Percentiles rank a stretch among this genome's conserved stretches.
Conservation (phyloP, 2,888 invertebrate species). For the Phyllotreta cruciferae region DNA sequence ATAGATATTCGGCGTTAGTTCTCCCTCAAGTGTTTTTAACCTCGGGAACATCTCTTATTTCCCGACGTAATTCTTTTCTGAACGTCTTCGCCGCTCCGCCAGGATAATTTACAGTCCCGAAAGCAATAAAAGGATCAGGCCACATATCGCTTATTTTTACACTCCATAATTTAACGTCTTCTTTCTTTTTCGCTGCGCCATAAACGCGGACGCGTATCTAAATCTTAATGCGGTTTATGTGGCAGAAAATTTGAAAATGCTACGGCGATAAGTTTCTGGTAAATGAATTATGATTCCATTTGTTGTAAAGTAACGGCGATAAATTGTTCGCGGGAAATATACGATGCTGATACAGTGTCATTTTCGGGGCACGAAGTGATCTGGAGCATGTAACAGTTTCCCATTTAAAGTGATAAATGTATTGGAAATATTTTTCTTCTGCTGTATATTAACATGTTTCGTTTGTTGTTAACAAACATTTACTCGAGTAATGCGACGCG, state of each 20-base stretch:
- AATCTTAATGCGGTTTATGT: slow-evolving; percentile 57
- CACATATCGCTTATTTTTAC: slow-evolving; percentile 59
- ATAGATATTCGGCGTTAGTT: slow-evolving; percentile 29
- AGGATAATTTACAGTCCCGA: slow-evolving; percentile 53
- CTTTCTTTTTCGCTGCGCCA: slow-evolving; percentile 44
- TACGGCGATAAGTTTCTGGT: slow-evolving; percentile 46
- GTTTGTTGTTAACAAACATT: too few species aligned
- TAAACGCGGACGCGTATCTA: slow-evolving; percentile 49
- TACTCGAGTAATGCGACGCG: too few species aligned
- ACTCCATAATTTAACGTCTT: slow-evolving; percentile 57
- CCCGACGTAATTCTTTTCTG: slow-evolving; percentile 45
- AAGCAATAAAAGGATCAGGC: slow-evolving; percentile 57
- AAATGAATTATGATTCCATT: slow-evolving; percentile 50
- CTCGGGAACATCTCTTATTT: slow-evolving; percentile 42
- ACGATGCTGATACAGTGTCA: slow-evolving; percentile 30
- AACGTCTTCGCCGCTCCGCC: slow-evolving; percentile 43
- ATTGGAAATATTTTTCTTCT: slow-evolving; percentile 8
- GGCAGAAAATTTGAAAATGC: slow-evolving; percentile 57
- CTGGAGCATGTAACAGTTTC: slow-evolving; percentile 26
- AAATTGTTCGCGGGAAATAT: slow-evolving; percentile 29
- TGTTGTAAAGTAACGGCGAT: slow-evolving; percentile 29
- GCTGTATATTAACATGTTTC: slow-evolving; percentile 1
- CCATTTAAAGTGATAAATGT: slow-evolving; percentile 30
- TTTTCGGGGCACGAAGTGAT: slow-evolving; percentile 26
- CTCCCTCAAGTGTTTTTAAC: slow-evolving; percentile 41